Percentiles rank a stretch among this genome's conserved stretches.
phyloP scores from a whole-genome alignment of 1,140 invertebrate species.

The Drosophila ananassae region DNA sequence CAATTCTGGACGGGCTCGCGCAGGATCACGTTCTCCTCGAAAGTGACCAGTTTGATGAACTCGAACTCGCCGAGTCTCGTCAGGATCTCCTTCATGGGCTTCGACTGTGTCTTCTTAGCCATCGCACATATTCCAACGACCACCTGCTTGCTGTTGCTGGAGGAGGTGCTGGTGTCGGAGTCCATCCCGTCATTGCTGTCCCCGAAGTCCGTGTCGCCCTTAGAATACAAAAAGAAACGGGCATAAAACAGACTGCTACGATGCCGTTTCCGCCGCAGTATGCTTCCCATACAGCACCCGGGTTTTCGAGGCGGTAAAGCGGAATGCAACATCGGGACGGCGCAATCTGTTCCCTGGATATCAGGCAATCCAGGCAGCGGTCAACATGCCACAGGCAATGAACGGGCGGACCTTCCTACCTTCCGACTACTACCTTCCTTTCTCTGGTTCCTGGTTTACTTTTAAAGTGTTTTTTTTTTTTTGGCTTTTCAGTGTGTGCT shows the following conservation, averaged over 20 bases:
- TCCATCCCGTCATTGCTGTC: conserved; percentile 86
- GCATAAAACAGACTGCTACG: background rate
- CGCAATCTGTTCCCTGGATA: background rate
- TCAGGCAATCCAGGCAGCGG: background rate
- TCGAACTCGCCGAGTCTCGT: conserved; percentile 97
- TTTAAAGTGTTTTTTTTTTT: background rate
- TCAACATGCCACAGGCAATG: background rate
- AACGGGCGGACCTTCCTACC: background rate
- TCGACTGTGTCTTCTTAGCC: conserved; percentile 99
- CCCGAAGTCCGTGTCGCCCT: conserved; percentile 90
- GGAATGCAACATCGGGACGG: background rate
- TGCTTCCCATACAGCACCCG: background rate
- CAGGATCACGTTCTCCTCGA: conserved; percentile 96
- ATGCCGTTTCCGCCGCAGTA: background rate
- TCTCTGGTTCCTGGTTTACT: too few species aligned
- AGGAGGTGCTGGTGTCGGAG: conserved; percentile 85
- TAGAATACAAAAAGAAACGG: conserved; percentile 22
- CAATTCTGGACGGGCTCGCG: conserved; percentile 98
- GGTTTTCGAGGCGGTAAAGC: background rate
- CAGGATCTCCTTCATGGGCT: conserved; percentile 99
- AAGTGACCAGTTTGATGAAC: conserved; percentile 96
- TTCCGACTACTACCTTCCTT: background rate
- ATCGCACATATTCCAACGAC: conserved; percentile 98
- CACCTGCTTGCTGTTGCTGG: conserved; percentile 87
- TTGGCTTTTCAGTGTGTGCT: background rate